These are phyloP conservation scores for Perizoma flavofasciatum DNA, from an alignment of 2,888 invertebrate genomes.

Conservation along the genomic window DNA sequence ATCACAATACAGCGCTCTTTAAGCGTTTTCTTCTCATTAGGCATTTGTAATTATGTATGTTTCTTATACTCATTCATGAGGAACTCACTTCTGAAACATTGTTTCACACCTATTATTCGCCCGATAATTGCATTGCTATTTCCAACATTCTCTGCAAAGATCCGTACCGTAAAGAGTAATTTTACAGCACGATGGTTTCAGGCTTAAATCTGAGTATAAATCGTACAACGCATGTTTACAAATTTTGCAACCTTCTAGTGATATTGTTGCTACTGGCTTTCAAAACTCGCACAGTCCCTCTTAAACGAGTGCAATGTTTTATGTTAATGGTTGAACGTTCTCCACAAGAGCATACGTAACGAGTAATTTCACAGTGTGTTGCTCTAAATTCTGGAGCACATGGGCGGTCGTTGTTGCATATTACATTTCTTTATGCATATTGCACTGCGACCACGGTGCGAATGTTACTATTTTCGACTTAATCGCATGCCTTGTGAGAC, in stretches of 20 bases:
- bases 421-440: slow-evolving; percentile 3
- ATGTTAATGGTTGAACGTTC: not conserved
- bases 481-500: slow-evolving; percentile 13
- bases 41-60: too few relatives aligned
- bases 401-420: not conserved
- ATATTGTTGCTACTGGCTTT: too few relatives aligned
- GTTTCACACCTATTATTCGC: not conserved
- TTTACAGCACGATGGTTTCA: not conserved
- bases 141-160: not conserved
- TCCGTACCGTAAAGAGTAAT: not conserved
- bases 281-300: too few relatives aligned
- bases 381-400: slow-evolving; percentile 5
- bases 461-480: slow-evolving; percentile 12
- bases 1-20: too few relatives aligned
- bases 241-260: not conserved
- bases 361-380: slow-evolving; percentile 12
- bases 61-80: too few relatives aligned
- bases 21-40: too few relatives aligned
- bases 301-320: too few relatives aligned
- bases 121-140: slow-evolving; percentile 1
- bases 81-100: not conserved
- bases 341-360: not conserved
- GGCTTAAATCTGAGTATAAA: not conserved
- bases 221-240: not conserved
- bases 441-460: not conserved